Base-by-base conservation (phyloP, 2,888 invertebrate species). In the Sminthurinus aureus region DNA sequence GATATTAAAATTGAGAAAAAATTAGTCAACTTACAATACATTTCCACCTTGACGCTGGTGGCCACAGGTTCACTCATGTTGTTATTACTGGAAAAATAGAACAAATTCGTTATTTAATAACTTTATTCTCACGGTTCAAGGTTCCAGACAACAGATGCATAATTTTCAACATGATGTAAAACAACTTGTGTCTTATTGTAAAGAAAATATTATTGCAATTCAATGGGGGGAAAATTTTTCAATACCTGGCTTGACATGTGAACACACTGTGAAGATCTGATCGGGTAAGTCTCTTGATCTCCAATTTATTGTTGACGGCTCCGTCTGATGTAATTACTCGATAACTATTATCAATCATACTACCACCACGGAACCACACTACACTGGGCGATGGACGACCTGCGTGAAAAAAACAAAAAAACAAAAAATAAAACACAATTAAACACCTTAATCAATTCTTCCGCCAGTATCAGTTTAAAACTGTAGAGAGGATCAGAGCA, bases 351-450 rank as follows among this genome's bases (percentile, higher is more conserved):
- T 94, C 93, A 74, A 94, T 90, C 74, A 94, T 91, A 78, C 91
- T 91, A 83, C 92, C 93, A 89, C 94, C 94, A 87, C 94, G 92
- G 93, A 94, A 95, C 95, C 95, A 95, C 88, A 93, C 93, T 85
- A 95, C 93, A 84, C 92, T 92, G 18, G 95, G 95, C 82, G 93
- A 92, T 18, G 95, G 95, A 87, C 93, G 93, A 88, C 95, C 95
- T 95, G 91, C 24, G 91, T 91, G 85, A 73, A 85, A 83, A 84
- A 58, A 74, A 81, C 83, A 76, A 73, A 74, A 51, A 8, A 58
- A 22, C n/a, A 79, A 58, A n/a, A 20, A 26, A 26, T 22, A 75
- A 51, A 18, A 58, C n/a, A 67, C 22, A 20, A 67, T 67, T 71
- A 71, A 24, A 58, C 18, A 18, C 9, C 18, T 58, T 58, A 11